These are phyloP conservation scores for Euspilapteryx auroguttella DNA, from an alignment of 2,888 invertebrate species.

Conservation along the genomic window DNA sequence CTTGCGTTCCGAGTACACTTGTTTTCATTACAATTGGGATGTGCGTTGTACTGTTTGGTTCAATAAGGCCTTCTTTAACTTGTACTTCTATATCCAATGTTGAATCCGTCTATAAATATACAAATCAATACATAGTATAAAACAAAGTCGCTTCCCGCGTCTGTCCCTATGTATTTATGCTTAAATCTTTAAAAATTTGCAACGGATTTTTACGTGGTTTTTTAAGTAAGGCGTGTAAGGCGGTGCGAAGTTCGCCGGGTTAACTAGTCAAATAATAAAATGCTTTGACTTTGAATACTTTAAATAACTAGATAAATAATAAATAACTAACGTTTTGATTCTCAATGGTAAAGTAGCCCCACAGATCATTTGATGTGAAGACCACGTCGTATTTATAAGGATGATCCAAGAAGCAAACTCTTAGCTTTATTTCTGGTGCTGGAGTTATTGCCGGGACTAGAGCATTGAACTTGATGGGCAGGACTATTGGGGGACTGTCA, in stretches of 20 bases:
- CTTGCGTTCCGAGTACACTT: conserved; percentile 40
- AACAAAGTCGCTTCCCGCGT: too few relatives aligned
- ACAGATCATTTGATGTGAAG: conserved; percentile 43
- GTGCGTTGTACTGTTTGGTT: conserved; percentile 37
- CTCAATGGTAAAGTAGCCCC: conserved; percentile 43
- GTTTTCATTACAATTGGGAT: conserved; percentile 46
- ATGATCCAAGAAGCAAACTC: conserved; percentile 63
- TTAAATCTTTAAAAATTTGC: too few relatives aligned
- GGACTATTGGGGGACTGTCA: conserved; percentile 47
- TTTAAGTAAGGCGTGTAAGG: too few relatives aligned
- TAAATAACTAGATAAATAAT: too few relatives aligned
- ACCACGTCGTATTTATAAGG: conserved; percentile 47
- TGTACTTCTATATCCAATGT: conserved; percentile 23
- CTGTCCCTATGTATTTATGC: too few relatives aligned
- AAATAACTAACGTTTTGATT: conserved; percentile 30
- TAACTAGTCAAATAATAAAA: too few relatives aligned
- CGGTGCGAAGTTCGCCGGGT: too few relatives aligned
- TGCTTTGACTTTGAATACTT: too few relatives aligned
- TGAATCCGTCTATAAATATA: conserved; percentile 17
- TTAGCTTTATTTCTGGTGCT: conserved; percentile 51
- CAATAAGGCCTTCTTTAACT: conserved; percentile 35
- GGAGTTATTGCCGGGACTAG: conserved; percentile 44
- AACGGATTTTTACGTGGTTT: too few relatives aligned
- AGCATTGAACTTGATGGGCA: conserved; percentile 56
- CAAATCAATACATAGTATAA: too few relatives aligned